Base-by-base conservation (phyloP, 1,140 invertebrate genomes). In the Drosophila punjabiensis region DNA sequence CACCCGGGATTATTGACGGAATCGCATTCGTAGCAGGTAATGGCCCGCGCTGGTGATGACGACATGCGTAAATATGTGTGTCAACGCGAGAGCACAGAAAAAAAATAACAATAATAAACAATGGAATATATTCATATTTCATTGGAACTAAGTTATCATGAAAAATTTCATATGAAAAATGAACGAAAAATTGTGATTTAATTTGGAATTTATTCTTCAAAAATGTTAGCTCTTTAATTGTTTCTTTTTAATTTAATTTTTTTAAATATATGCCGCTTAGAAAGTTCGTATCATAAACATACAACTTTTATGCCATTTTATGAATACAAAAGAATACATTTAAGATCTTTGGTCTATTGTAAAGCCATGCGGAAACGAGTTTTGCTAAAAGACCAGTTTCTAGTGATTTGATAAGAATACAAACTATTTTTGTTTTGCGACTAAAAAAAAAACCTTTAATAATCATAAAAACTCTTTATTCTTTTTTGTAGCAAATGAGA, bases 11-110 rank as follows among this genome's bases (percentile, higher is more conserved):
- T 81, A 68, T 81, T 88, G 37, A 86, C 50, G 41, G 91, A 91
- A 76, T 92, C 91, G 65, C 91, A 92, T 75, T 91, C 87, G 55
- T 83, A 92, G 84, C 91, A 92, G 48, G 59, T 88, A 75, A 92
- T 92, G 59, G 86, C 81, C 53, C 61, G 41, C 55, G 66, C 81
- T 91, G 82, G 79, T 86, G 82, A 82, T 86, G 80, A 83, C 84
- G 70, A 81, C 73, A 89, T 75, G 60, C 55, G 55, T 69, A 71
- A 59, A 79, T 81, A 84, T 81, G 81, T 88, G 47, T 89, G 86
- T 88, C 78, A 81, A 81, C 60, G 55, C 50, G 39, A 41, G 58
- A 33, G 32, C 55, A 47, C 53, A 52, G 20, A 8, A 45, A 45
- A 13, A 35, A 35, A 28, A 14, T 1, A 28, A 50, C 13, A n/a